phyloP scores from a whole-genome alignment of 2,797 vertebrate species.

The Rhabdophis nuchalis region DNA sequence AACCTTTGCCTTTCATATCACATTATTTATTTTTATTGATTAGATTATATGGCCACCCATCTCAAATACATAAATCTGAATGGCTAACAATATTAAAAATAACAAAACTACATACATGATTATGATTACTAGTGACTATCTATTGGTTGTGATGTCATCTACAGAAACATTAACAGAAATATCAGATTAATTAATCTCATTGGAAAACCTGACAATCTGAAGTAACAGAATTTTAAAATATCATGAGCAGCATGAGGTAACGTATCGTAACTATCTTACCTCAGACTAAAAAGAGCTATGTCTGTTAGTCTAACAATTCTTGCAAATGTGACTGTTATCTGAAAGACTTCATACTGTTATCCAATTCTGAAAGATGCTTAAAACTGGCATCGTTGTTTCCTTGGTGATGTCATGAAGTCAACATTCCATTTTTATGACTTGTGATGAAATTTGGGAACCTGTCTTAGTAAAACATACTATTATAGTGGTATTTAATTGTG shows the following conservation, averaged over 20 bases:
- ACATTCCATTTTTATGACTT: neutral
- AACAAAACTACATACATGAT: neutral
- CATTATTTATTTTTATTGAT: neutral
- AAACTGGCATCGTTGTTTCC: conserved; percentile 15
- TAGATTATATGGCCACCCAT: neutral
- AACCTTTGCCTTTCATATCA: neutral
- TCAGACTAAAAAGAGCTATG: neutral
- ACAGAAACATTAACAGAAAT: neutral
- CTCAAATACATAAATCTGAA: neutral
- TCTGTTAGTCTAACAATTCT: neutral
- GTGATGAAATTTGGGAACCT: neutral
- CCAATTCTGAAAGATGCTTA: neutral
- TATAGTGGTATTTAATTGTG: neutral
- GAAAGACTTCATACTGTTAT: neutral
- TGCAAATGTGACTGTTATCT: neutral
- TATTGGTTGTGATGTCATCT: neutral
- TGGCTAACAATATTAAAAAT: neutral
- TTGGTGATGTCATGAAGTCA: conserved; percentile 17
- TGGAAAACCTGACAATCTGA: neutral
- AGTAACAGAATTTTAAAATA: neutral
- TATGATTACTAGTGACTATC: neutral
- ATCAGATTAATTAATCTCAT: neutral
- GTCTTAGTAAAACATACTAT: neutral
- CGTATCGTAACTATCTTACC: neutral
- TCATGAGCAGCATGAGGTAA: neutral